Evolutionary conservation across 2,113 vertebrate species (phyloP), one percentile per base, ranked within the genome.

Genomic region (Nymphicus hollandicus): DNA sequence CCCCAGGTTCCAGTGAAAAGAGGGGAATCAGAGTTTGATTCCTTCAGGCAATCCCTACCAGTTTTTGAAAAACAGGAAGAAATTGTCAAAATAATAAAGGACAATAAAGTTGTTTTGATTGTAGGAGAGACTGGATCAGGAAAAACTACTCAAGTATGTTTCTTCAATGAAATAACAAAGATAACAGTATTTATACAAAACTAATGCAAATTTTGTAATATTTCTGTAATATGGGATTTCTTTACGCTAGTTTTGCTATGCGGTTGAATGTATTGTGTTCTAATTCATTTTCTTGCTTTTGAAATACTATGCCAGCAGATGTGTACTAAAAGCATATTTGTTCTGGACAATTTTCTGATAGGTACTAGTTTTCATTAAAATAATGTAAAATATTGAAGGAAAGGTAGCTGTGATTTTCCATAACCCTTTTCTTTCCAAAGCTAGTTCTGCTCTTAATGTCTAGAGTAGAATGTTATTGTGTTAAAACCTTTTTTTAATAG

Each of bases 41-140:
- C 85, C 43, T 99, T 99, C 70, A 98, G 99, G 17, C 95, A 98
- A 13, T 97, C 98, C 27, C 97, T 99, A 33, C 99, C 99, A 29
- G 98, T 99, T 64, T 97, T 97, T 92, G 98, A 99, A 64, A 98
- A 98, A 41, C 98, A 98, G 95, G 98, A 98, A 56, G 98, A 99
- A 98, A 99, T 99, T 66, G 77, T 99, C 77, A 95, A 98, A 81
- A 98, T 98, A 87, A 98, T 99, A 95, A 98, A 98, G 93, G 98
- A 99, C 25, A 98, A 99, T 97, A 98, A 98, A 91, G 98, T 99
- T 82, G 97, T 99, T 95, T 97, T 99, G 87, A 97, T 99, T 92
- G 88, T 99, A 78, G 99, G 99, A 92, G 99, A 99, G 96, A 99
- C 99, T 8, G 99, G 99, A 88, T 99, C 99, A 64, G 99, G 99